Conservation (phyloP, 1,140 invertebrate species). For the Bathynomus jamesi region DNA sequence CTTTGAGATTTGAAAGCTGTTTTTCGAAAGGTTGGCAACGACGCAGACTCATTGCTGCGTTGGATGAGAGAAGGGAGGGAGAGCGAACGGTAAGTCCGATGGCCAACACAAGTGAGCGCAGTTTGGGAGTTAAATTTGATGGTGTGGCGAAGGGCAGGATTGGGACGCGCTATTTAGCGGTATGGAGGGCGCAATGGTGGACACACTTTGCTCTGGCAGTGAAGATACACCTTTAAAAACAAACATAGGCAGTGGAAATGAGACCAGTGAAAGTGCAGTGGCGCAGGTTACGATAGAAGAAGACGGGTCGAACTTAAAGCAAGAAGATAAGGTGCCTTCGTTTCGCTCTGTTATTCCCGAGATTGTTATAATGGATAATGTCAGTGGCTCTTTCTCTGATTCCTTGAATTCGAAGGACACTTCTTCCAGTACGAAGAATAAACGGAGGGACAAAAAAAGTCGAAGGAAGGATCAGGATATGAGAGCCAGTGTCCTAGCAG, state of each 20-base stretch:
- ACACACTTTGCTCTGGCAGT: background rate
- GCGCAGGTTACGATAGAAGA: background rate
- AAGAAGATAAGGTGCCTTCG: background rate
- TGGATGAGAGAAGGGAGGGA: background rate
- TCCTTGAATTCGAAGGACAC: constrained; percentile 11
- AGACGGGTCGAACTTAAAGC: background rate
- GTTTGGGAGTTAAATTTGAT: background rate
- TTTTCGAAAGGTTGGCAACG: background rate
- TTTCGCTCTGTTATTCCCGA: background rate
- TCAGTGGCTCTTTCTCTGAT: background rate
- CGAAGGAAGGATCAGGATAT: constrained; percentile 6
- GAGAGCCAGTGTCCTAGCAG: constrained; percentile 11
- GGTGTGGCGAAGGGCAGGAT: background rate
- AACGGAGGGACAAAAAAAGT: constrained; percentile 11
- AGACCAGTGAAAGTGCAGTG: background rate
- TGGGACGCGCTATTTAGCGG: background rate
- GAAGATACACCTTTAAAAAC: background rate
- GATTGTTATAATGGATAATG: background rate
- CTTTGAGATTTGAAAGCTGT: background rate
- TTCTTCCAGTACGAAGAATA: constrained; percentile 16
- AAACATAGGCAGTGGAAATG: background rate
- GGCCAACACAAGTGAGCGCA: background rate
- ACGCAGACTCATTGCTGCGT: background rate
- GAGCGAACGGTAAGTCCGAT: background rate
- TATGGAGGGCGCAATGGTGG: background rate